Evolutionary conservation across 2,888 invertebrate species (phyloP).

Genomic region (Aporophyla lueneburgensis): DNA sequence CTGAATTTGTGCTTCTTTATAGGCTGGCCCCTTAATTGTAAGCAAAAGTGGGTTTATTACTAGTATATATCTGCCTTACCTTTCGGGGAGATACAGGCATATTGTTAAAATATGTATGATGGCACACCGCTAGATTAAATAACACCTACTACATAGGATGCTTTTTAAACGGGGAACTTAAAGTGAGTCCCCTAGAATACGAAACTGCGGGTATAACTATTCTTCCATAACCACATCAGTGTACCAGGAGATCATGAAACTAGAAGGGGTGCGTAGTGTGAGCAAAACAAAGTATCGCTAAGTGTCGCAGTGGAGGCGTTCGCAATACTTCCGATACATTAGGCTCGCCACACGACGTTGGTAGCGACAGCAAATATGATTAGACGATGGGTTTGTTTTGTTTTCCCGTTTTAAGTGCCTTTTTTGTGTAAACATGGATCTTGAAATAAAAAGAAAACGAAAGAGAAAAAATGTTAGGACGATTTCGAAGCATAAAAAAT

Average conservation of each 20-base stretch:
- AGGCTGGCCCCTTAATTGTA: not conserved
- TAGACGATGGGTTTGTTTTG: conserved; percentile 11
- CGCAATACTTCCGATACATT: conserved; percentile 72
- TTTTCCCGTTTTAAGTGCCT: conserved; percentile 9
- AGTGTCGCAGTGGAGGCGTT: conserved; percentile 50
- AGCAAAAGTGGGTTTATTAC: too few relatives aligned
- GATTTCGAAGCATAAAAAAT: not conserved
- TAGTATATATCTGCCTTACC: not conserved
- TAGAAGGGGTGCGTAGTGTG: conserved; percentile 47
- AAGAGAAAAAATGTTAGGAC: not conserved
- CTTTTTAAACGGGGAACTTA: too few relatives aligned
- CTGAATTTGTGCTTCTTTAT: not conserved
- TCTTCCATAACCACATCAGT: conserved; percentile 2
- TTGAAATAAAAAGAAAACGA: not conserved
- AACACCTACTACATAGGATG: not conserved
- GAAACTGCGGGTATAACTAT: not conserved
- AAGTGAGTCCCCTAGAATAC: not conserved
- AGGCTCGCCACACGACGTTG: conserved; percentile 64
- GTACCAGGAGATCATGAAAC: conserved; percentile 35
- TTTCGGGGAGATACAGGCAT: not conserved
- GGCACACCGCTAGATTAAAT: not conserved
- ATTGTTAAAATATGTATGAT: not conserved
- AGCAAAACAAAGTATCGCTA: conserved; percentile 60
- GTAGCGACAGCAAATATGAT: conserved; percentile 62
- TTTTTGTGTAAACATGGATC: conserved; percentile 18